Evolutionary conservation across 2,113 vertebrate species (phyloP).

Genomic region (Bettongia penicillata): DNA sequence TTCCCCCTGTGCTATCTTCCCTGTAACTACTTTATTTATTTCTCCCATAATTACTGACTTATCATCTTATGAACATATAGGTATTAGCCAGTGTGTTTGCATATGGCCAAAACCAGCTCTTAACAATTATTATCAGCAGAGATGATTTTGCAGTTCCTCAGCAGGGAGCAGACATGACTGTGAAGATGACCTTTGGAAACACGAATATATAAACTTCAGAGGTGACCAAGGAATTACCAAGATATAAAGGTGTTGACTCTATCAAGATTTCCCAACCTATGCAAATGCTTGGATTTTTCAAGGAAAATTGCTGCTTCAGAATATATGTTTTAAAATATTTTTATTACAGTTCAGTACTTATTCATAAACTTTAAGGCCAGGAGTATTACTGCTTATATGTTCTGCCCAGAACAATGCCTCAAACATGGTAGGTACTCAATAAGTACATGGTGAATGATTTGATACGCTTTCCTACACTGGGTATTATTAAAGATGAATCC

Average conservation of each 20-base stretch:
- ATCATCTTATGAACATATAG: neutral
- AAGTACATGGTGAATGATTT: constrained; percentile 60
- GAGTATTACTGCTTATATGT: neutral
- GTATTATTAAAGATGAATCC: constrained; percentile 43
- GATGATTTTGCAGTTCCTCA: neutral
- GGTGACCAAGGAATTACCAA: neutral
- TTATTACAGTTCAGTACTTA: constrained; percentile 4
- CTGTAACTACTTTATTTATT: constrained; percentile 3
- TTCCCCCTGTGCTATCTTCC: neutral
- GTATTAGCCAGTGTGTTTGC: neutral
- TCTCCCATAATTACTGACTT: neutral
- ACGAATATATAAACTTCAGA: neutral
- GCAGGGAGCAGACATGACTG: neutral
- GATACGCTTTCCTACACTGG: neutral
- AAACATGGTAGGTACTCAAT: neutral
- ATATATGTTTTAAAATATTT: constrained; percentile 21
- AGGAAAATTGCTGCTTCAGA: constrained; percentile 12
- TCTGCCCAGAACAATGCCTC: neutral
- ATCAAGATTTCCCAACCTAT: neutral
- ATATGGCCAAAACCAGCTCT: neutral
- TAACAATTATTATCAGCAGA: neutral
- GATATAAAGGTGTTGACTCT: neutral
- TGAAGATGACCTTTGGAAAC: neutral
- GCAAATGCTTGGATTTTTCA: constrained; percentile 11
- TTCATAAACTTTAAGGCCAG: constrained; percentile 20